Base-by-base conservation (phyloP, 2,113 vertebrate species). In the Otis tarda region DNA sequence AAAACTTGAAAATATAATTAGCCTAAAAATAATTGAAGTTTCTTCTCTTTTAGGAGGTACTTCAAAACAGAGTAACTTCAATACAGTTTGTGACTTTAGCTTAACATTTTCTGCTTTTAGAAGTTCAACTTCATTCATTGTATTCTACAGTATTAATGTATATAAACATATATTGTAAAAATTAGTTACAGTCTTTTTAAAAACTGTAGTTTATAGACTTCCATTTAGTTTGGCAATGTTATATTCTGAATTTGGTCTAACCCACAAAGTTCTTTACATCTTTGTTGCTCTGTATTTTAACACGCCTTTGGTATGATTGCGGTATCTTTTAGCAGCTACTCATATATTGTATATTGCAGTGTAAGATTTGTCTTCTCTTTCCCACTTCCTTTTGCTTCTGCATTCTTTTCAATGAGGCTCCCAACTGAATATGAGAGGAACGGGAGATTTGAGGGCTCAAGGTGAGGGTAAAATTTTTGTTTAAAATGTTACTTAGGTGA, bases 381-480 rank as follows among this genome's bases (percentile, higher is more conserved):
- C 97, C 97, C 97, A 95, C 96, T 97, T 98, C 97, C 97, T 95
- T 97, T 94, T 97, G 98, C 97, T 98, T 98, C 98, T 96, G 74
- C 97, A 74, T 97, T 98, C 96, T 98, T 98, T 98, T 96, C 98
- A 95, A 94, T 97, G 98, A 98, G 99, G 99, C 99, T 99, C 98
- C 99, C 99, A 95, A 98, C 99, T 98, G 99, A 99, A 98, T 99
- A 99, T 99, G 99, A 99, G 98, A 99, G 99, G 99, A 99, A 99
- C 98, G 98, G 99, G 99, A 99, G 99, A 99, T 99, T 98, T 99
- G 99, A 99, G 99, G 99, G 99, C 98, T 99, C 99, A 98, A 99
- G 99, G 99, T 99, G 99, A 99, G 99, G 98, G 97, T 76, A 83
- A 96, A 96, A 96, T 96, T 98, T 98, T 96, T 98, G 96, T 92